Evolutionary conservation across 2,888 invertebrate genomes (phyloP).

Genomic region (Drosophila nr. perissopoda): DNA sequence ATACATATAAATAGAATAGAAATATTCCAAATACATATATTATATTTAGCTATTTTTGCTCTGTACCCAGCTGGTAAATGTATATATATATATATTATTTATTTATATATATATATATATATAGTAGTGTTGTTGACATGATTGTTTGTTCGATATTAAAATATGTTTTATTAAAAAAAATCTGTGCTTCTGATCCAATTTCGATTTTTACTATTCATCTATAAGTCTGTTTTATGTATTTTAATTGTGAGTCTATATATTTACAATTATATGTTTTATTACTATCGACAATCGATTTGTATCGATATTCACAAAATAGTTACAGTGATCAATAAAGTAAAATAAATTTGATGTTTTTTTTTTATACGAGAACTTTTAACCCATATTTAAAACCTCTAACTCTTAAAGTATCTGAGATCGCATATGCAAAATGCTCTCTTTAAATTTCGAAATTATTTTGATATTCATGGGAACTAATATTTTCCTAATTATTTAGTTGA

Average conservation of each 20-base stretch:
- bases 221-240: background rate
- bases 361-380: background rate
- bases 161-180: background rate
- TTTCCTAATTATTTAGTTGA: background rate
- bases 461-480: background rate
- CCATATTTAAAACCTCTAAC: background rate
- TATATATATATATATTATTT: too few relatives aligned
- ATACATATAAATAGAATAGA: background rate
- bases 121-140: background rate
- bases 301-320: accelerated
- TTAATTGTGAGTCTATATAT: background rate
- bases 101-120: background rate
- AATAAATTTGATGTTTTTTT: background rate
- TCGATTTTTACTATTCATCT: background rate
- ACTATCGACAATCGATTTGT: background rate
- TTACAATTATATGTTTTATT: background rate
- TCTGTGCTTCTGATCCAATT: background rate
- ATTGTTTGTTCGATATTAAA: background rate
- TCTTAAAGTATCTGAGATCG: background rate
- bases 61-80: background rate
- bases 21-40: background rate
- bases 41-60: background rate
- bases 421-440: background rate
- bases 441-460: background rate
- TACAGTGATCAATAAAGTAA: background rate